Percentiles rank a stretch among this genome's conserved stretches.
Conservation (phyloP, 2,888 invertebrate genomes). For the Drosophila gaucha region DNA sequence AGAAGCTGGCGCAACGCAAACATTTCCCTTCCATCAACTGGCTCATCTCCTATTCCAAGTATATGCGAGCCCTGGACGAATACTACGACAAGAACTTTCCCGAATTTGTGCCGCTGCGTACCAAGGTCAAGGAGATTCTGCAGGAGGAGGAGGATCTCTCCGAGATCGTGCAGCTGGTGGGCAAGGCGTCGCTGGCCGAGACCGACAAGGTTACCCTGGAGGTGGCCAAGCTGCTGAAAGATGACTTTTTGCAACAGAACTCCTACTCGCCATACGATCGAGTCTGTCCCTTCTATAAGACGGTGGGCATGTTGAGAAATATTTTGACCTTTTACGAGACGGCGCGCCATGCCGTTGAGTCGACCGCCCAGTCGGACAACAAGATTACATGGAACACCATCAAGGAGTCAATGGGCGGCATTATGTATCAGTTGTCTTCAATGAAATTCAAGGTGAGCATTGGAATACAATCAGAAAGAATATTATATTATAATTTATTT, state of each 20-base stretch:
- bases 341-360: constrained; percentile 98
- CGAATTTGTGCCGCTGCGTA: constrained; percentile 98
- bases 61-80: constrained; percentile 98
- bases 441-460: constrained; percentile 98
- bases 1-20: constrained; percentile 99
- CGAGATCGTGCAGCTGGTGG: constrained; percentile 99
- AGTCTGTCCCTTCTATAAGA: constrained; percentile 99
- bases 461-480: too few species aligned
- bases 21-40: constrained; percentile 99
- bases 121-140: constrained; percentile 96
- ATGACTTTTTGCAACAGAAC: constrained; percentile 99
- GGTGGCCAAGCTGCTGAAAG: constrained; percentile 98
- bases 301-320: constrained; percentile 98
- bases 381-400: constrained; percentile 99
- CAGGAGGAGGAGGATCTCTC: constrained; percentile 99
- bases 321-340: constrained; percentile 99
- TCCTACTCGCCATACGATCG: constrained; percentile 97
- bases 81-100: constrained; percentile 99
- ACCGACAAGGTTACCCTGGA: constrained; percentile 99
- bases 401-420: constrained; percentile 96
- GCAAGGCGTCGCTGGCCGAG: constrained; percentile 99
- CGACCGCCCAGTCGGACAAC: constrained; percentile 98
- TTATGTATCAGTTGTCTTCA: constrained; percentile 97
- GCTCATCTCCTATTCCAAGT: constrained; percentile 99
- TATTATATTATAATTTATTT: background rate